Conservation (phyloP, 1,140 invertebrate species). For the Linepithema humile region DNA sequence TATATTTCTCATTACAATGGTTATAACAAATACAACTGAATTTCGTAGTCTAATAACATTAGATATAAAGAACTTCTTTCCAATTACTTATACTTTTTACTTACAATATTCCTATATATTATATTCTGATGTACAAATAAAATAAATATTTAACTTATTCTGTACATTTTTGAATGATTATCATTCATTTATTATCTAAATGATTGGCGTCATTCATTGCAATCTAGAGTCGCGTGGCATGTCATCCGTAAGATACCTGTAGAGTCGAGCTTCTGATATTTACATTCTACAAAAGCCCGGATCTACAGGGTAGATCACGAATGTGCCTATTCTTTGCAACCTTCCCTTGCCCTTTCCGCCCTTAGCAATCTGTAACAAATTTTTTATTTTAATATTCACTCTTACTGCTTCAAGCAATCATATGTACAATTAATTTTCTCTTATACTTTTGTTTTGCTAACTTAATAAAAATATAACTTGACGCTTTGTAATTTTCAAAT, state of each 20-base stretch:
- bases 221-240: conserved; percentile 86
- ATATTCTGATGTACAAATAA: too few relatives aligned
- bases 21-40: not conserved
- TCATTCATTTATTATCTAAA: not conserved
- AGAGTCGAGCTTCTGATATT: conserved; percentile 99
- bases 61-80: too few relatives aligned
- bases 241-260: conserved; percentile 99
- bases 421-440: not conserved
- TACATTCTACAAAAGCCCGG: conserved; percentile 97
- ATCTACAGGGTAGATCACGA: conserved; percentile 99
- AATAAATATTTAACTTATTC: not conserved
- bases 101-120: too few relatives aligned
- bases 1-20: not conserved
- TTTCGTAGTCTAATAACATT: too few relatives aligned
- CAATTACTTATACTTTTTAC: not conserved
- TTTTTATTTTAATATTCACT: conserved; percentile 21
- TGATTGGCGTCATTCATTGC: conserved; percentile 37
- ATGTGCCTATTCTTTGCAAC: conserved; percentile 87
- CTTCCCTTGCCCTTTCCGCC: not conserved
- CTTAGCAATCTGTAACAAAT: conserved; percentile 64
- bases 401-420: not conserved
- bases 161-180: not conserved
- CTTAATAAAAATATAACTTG: not conserved
- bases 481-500: not conserved
- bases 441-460: not conserved